Evolutionary conservation across 2,113 vertebrate genomes (phyloP).

Genomic region (Chaetura pelagica): DNA sequence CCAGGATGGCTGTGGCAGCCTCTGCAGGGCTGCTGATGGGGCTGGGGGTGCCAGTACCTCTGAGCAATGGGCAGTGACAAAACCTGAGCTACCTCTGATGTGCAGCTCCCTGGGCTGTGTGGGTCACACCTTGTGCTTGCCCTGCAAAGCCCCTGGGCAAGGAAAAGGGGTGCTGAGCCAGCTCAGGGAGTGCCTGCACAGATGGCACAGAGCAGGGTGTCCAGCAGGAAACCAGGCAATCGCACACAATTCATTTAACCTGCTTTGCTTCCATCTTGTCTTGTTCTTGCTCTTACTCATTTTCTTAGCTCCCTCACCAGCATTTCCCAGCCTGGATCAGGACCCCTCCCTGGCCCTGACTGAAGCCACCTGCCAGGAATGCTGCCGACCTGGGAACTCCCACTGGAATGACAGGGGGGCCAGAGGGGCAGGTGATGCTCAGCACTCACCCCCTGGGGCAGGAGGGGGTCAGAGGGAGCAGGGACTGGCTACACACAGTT

Average conservation of each 20-base stretch:
- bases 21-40: not conserved
- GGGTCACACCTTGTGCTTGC: fast-evolving
- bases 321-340: not conserved
- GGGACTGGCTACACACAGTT: too few relatives aligned
- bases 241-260: fast-evolving
- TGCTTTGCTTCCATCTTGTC: not conserved
- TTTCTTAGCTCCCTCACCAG: not conserved
- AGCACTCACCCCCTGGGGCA: not conserved
- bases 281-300: not conserved
- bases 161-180: not conserved
- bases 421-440: not conserved
- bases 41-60: not conserved
- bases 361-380: not conserved
- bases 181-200: not conserved
- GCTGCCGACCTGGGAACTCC: not conserved
- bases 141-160: not conserved
- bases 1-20: fast-evolving
- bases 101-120: not conserved
- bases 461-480: not conserved
- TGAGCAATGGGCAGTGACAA: fast-evolving
- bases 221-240: not conserved
- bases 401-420: not conserved
- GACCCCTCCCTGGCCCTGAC: not conserved
- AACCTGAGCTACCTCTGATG: fast-evolving
- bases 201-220: fast-evolving